Evolutionary conservation across 2,113 vertebrate genomes (phyloP).

Genomic region (Apaloderma vittatum): DNA sequence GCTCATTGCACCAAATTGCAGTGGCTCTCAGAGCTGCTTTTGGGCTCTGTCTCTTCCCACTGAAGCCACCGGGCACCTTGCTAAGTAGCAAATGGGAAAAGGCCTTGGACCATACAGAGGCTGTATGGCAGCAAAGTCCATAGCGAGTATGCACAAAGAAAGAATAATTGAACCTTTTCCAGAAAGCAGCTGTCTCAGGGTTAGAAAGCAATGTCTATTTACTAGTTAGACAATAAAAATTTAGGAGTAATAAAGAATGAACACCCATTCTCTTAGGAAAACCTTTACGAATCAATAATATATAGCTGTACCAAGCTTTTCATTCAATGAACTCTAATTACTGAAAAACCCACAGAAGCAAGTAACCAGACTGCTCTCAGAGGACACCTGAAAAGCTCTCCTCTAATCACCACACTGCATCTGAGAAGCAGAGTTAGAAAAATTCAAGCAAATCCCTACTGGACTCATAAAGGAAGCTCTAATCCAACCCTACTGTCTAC

Average conservation of each 20-base stretch:
- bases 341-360: not conserved
- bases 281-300: not conserved
- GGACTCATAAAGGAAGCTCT: constrained; percentile 4
- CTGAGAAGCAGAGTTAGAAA: not conserved
- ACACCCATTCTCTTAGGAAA: not conserved
- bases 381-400: not conserved
- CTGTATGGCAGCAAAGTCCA: not conserved
- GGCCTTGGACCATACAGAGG: not conserved
- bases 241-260: not conserved
- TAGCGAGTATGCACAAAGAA: accelerated
- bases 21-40: not conserved
- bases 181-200: not conserved
- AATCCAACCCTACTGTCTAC: not conserved
- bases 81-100: not conserved
- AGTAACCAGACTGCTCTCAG: not conserved
- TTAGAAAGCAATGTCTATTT: not conserved
- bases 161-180: not conserved
- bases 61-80: not conserved
- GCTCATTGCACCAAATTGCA: not conserved
- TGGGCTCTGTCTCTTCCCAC: not conserved
- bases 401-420: not conserved
- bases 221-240: not conserved
- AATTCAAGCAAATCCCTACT: not conserved
- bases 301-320: not conserved
- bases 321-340: not conserved